Base-by-base conservation (phyloP, 1,140 invertebrate genomes). In the Pseudachorutes palmiensis region DNA sequence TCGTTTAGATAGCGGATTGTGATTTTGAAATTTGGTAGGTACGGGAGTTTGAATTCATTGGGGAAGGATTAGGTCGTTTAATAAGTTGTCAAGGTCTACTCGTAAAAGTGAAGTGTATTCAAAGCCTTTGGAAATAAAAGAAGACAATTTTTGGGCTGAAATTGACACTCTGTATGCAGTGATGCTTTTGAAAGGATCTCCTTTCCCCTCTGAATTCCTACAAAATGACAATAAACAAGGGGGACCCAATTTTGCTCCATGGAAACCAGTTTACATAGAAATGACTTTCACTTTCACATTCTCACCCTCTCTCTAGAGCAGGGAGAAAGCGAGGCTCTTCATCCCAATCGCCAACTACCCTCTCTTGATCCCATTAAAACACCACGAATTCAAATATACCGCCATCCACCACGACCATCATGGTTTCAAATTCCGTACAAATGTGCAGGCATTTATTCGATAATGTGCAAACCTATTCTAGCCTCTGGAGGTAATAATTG, bases 91-190 rank as follows among this genome's bases (percentile, higher is more conserved):
- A 45, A 45, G 36, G 36, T 45, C 36, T 19, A 9, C 9, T 45
- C 36, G 36, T 45, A 45, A 45, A 45, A 45, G 36, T 9, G 36
- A 45, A 45, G 36, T 45, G 36, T 45, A 45, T 45, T 45, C 36
- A 45, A 45, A 55, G 51, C 3, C 14, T 26, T 3, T 26, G 14
- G 5, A 26, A 55, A 16, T 14, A 19, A 55, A 55, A 55, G 51
- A 5, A 26, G 51, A 16, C 51, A 55, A 55, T 55, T 55, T 26
- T 24, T 24, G 24, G 51, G 12, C 24, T 55, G 51, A 55, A 55
- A 55, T 55, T 55, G 51, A 55, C 51, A 55, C 51, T 55, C 51
- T 55, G 51, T 55, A 55, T 55, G 51, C 51, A 55, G 51, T 14
- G 51, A 55, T 55, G 24, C 51, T 55, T 55, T 55, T 5, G 14